Evolutionary conservation across 2,113 vertebrate species (phyloP), one percentile per base, ranked within the genome.

Genomic region (Coregonus clupeaformis): DNA sequence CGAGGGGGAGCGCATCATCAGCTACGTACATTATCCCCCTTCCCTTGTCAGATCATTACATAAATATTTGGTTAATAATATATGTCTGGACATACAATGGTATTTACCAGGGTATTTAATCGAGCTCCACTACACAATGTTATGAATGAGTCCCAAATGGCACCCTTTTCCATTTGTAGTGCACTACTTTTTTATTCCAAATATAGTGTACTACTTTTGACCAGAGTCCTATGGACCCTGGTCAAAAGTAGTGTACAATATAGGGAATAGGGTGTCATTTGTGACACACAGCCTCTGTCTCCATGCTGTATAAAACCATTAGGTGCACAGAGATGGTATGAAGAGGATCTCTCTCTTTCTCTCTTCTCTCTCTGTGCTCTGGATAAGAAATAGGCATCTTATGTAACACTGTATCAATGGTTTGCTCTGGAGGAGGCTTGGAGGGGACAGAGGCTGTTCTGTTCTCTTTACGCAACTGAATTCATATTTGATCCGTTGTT

Each of bases 331-430:
- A 66, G 36, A 18, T 13, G 49, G 27, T 3, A 6, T 60, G 18
- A 22, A n/a, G 64, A 11, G 36, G 36, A 11, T 42, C 36, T 42
- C 7, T 36, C 36, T 36, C 7, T 2, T 6, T 9, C 32, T 42
- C 36, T 42, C 27, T 27, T 27, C 27, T 27, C 6, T 32, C 16
- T 27, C 29, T 32, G 18, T 66, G 29, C 25, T 32, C 16, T 7
- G 27, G 30, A 32, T 18, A 29, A 66, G 27, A 66, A 30, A 36
- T 32, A 78, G 75, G 81, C 68, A 68, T 69, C 74, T 89, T 87
- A 85, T 80, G 78, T 85, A 89, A 86, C 75, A 77, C 60, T 78
- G 55, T 77, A 84, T 72, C 83, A 85, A 79, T 63, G 71, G 74
- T 84, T 87, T 78, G 65, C 76, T 71, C 27, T 66, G 27, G 6